A percentile compares a stretch with the other conserved stretches of the same genome.
Evolutionary conservation across 2,888 invertebrate species (phyloP).

Genomic region (Agonopterix subpropinquella): DNA sequence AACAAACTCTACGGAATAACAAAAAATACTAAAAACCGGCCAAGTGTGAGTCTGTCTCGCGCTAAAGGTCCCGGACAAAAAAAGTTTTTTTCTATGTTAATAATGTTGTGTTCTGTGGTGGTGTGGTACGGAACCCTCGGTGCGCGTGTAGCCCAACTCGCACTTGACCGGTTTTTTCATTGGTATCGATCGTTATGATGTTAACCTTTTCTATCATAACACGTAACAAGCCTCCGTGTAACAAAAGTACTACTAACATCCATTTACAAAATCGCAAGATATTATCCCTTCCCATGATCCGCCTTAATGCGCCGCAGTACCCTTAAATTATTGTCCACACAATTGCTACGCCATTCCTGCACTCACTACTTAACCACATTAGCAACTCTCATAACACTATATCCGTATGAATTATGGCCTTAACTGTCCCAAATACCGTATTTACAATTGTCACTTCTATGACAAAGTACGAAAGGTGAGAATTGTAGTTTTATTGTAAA

Average conservation of each 20-base stretch:
- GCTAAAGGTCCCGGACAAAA: too few relatives aligned
- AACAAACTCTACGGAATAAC: too few relatives aligned
- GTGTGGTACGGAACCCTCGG: too few relatives aligned
- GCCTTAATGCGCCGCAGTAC: constrained; percentile 41
- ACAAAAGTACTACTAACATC: constrained; percentile 16
- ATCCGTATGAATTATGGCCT: constrained; percentile 59
- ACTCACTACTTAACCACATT: constrained; percentile 51
- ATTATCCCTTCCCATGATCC: constrained; percentile 46
- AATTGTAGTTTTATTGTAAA: constrained; percentile 24
- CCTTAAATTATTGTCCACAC: constrained; percentile 65
- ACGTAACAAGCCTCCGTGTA: constrained; percentile 8
- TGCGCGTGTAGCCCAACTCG: too few relatives aligned
- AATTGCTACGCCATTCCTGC: constrained; percentile 56
- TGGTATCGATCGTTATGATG: too few relatives aligned
- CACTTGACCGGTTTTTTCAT: too few relatives aligned
- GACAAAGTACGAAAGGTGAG: constrained; percentile 27
- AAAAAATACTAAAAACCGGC: too few relatives aligned
- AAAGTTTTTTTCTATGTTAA: too few relatives aligned
- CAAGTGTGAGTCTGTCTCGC: too few relatives aligned
- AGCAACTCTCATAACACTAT: constrained; percentile 64
- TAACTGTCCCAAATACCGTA: background rate
- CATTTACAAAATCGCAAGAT: constrained; percentile 56
- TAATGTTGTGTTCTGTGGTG: too few relatives aligned
- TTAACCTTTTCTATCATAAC: constrained; percentile 10
- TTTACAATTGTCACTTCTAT: background rate